A percentile compares a stretch with the other conserved stretches of the same genome.
Conservation (phyloP, 2,113 vertebrate species). For the Brachypteracias leptosomus region DNA sequence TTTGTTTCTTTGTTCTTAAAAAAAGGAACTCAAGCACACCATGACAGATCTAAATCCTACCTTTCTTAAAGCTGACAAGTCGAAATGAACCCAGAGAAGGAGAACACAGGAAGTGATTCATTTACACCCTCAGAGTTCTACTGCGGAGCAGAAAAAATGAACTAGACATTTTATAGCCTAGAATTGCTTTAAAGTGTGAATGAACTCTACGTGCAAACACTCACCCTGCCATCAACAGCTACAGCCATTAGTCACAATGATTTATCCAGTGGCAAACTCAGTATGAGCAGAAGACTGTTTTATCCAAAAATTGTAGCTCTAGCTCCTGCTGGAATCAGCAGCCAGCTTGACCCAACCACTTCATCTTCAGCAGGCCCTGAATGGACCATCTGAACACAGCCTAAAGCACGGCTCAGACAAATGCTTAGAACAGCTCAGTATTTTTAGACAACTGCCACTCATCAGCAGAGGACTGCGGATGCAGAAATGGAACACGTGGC, state of each 20-base stretch:
- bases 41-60: background rate
- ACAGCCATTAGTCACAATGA: background rate
- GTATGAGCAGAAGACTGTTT: background rate
- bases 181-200: background rate
- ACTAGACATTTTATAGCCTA: background rate
- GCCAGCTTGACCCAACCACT: background rate
- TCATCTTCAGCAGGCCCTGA: background rate
- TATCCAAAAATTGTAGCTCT: background rate
- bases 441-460: background rate
- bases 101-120: slow-evolving; percentile 9
- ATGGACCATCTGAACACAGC: background rate
- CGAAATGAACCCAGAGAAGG: background rate
- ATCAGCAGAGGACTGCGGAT: background rate
- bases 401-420: fast-evolving
- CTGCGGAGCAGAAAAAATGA: background rate
- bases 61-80: background rate
- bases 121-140: background rate
- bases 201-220: background rate
- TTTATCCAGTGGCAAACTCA: background rate
- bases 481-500: background rate
- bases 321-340: background rate
- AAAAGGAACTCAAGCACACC: background rate
- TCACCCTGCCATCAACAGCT: background rate
- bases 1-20: background rate
- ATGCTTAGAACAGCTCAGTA: background rate